Evolutionary conservation across 2,888 invertebrate genomes (phyloP), one percentile per base, ranked within the genome.

Genomic region (Lampropteryx suffumata): DNA sequence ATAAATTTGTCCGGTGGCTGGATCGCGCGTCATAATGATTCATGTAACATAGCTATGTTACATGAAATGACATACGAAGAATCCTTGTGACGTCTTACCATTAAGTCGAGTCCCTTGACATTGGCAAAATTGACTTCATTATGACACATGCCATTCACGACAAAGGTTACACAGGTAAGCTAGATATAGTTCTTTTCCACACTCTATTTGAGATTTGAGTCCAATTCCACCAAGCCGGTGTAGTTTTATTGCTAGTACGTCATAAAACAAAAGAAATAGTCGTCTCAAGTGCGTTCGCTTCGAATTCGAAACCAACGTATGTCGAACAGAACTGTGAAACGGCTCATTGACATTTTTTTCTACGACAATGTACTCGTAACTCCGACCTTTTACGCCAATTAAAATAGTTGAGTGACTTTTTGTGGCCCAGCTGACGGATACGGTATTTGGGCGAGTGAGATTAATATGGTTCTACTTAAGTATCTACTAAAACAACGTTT

Each of bases 371-470:
- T n/a, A n/a, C n/a, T n/a, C n/a, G 67, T 71, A 73, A 76, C 79
- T 75, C 67, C 65, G 73, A 81, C 82, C 76, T 79, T 37, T 80
- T 74, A 85, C 84, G 82, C 84, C 82, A 89, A 88, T 89, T 89
- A 90, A 89, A 88, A 89, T 89, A 85, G 83, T 78, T 85, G 69
- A 75, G 79, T 69, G 71, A 73, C 74, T 86, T 87, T 88, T 88
- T 89, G 80, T 82, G 65, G 68, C 69, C 57, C 71, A 64, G 65
- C 75, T 74, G 83, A 82, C 84, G 82, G 81, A 82, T 82, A 74
- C 76, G 76, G 79, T 82, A 82, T 84, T 84, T 82, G 71, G 82
- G 79, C 71, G 71, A 74, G 72, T 65, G 72, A 80, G 79, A 84
- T 81, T 84, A 82, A 84, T 84, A 82, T 70, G 72, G 77, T 79